phyloP scores from a whole-genome alignment of 2,113 vertebrate genomes.

The Sphyrna mokarran region DNA sequence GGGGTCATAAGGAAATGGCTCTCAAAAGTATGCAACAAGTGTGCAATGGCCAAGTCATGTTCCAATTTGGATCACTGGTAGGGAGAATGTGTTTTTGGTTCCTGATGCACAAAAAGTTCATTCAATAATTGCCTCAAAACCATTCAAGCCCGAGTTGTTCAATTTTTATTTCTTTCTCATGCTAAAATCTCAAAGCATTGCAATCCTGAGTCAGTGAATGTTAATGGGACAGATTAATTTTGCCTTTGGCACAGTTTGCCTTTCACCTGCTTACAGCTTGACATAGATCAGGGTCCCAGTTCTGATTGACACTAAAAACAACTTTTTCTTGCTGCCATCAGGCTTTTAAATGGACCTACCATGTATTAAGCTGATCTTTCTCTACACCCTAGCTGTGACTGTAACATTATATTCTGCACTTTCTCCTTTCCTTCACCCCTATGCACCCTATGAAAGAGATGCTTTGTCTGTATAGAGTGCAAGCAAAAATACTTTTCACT shows the following conservation, averaged over 20 bases:
- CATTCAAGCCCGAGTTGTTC: not conserved
- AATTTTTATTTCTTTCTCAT: not conserved
- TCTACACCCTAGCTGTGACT: too few species aligned
- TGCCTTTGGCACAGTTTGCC: not conserved
- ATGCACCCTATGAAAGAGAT: too few species aligned
- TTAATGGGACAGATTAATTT: not conserved
- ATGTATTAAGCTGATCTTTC: too few species aligned
- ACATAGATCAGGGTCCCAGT: not conserved
- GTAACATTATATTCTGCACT: too few species aligned
- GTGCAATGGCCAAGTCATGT: constrained; percentile 12
- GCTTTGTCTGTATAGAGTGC: too few species aligned
- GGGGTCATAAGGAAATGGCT: not conserved
- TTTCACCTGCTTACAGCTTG: not conserved
- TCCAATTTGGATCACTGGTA: not conserved
- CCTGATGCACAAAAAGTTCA: not conserved
- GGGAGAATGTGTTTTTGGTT: not conserved
- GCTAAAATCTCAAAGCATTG: not conserved
- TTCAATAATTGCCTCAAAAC: not conserved
- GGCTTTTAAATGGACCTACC: too few species aligned
- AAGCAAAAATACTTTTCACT: too few species aligned
- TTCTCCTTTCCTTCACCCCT: too few species aligned
- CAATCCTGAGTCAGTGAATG: not conserved
- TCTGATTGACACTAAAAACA: not conserved
- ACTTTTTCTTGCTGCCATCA: too few species aligned
- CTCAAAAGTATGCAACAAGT: not conserved